Percentiles rank a stretch among this genome's conserved stretches.
These are phyloP conservation scores for Montipora foliosa DNA, from an alignment of 64 coral and sea anemone species.

Conservation along the genomic window DNA sequence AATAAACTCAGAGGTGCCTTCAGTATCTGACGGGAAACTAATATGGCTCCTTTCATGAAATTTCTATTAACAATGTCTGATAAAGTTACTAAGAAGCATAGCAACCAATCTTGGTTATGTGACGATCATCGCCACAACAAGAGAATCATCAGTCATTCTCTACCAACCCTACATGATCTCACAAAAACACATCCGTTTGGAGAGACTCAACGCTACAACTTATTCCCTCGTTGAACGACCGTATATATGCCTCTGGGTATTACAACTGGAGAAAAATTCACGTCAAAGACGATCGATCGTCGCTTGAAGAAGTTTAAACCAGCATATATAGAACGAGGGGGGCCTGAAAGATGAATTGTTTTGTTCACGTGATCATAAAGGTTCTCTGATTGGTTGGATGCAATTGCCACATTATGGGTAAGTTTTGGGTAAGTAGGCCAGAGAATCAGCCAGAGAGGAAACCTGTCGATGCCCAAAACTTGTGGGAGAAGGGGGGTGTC, in stretches of 20 bases:
- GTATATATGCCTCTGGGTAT: conserved; percentile 14
- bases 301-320: not conserved
- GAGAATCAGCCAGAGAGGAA: no score
- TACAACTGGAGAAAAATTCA: conserved; percentile 1
- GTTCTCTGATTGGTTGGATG: not conserved
- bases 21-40: conserved; percentile 61
- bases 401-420: no score
- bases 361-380: conserved; percentile 40
- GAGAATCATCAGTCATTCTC: not conserved
- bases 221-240: not conserved
- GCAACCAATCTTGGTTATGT: conserved; percentile 62
- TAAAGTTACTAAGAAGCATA: conserved; percentile 77
- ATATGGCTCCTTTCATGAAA: conserved; percentile 78
- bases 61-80: conserved; percentile 73
- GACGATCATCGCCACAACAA: conserved; percentile 10
- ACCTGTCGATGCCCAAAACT: no score
- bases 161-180: not conserved
- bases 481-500: no score
- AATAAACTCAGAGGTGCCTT: conserved; percentile 75
- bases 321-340: not conserved
- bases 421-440: no score
- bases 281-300: not conserved
- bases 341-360: conserved; percentile 24
- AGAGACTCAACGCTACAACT: not conserved
- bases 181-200: not conserved